phyloP scores from a whole-genome alignment of 1,140 invertebrate genomes.

The Lycorma delicatula region DNA sequence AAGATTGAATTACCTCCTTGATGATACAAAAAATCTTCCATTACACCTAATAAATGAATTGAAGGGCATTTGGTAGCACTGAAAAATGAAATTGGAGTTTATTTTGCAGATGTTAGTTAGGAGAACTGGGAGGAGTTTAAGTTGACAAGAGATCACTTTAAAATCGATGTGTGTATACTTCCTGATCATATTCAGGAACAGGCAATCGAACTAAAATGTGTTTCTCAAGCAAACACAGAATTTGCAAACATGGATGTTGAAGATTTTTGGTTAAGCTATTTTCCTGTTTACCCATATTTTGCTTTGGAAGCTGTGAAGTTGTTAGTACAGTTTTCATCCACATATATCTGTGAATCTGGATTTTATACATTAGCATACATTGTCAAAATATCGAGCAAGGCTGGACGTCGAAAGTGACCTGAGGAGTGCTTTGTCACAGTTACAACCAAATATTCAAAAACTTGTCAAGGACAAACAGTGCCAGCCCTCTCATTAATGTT shows the following conservation, averaged over 20 bases:
- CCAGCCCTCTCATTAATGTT: conserved; percentile 10
- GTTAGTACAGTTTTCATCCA: conserved; percentile 15
- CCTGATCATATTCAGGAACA: background rate
- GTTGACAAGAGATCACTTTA: background rate
- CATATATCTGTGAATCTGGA: conserved; percentile 13
- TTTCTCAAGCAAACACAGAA: background rate
- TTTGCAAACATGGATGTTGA: background rate
- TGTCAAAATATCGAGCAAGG: conserved; percentile 8
- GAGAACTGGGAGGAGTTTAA: background rate
- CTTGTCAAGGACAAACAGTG: conserved; percentile 16
- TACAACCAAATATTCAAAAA: conserved; percentile 8
- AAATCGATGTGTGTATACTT: conserved; percentile 5
- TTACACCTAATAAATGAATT: background rate
- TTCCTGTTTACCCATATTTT: background rate
- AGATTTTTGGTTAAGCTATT: conserved; percentile 4
- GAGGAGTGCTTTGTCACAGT: conserved; percentile 8
- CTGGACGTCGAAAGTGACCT: conserved; percentile 11
- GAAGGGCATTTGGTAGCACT: background rate
- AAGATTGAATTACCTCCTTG: conserved; percentile 8
- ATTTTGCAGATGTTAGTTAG: background rate
- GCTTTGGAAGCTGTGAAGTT: conserved; percentile 1
- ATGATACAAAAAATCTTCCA: conserved; percentile 6
- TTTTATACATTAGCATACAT: conserved; percentile 15
- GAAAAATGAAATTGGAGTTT: background rate
- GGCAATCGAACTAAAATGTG: background rate